Evolutionary conservation across 1,140 invertebrate species (phyloP), one percentile per base, ranked within the genome.

Genomic region (Agraylea sexmaculata): DNA sequence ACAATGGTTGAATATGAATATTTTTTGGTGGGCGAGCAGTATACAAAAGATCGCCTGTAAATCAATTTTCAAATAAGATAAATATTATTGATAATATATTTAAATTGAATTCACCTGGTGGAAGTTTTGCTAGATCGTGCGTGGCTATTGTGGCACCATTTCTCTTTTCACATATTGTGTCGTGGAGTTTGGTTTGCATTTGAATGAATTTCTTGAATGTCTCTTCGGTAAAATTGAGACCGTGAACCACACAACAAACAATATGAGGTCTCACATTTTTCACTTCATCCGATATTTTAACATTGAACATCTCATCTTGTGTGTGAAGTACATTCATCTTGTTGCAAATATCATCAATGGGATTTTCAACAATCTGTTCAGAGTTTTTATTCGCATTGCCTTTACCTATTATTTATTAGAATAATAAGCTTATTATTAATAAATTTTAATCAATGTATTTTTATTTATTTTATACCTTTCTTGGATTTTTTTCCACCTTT

Each of bases 71-170:
- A 34, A 45, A 52, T 51, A 37, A 42, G 51, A 54, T 40, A 45
- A 12, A 30, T 15, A 40, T 44, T 10, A 33, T 27, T 13, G n/a
- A n/a, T n/a, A n/a, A n/a, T n/a, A n/a, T n/a, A n/a, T n/a, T n/a
- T n/a, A n/a, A n/a, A n/a, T n/a, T n/a, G 6, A 34, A 52, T 50
- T 53, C 58, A 69, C 73, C 71, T 43, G 66, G 56, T 17, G 55
- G 43, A 17, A 88, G 60, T 49, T 75, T 74, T 17, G 62, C 65
- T 33, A 84, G 57, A 60, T 89, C 84, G 63, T 88, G 85, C 2
- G 83, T 87, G 7, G 84, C 84, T 46, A 89, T 80, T 2, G 84
- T 87, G 4, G 82, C 80, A 2, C 68, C 60, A 52, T 80, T 80
- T 46, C 84, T 61, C 52, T 85, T 86, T 19, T 83, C 74, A 58